Conservation (phyloP, 2,113 vertebrate species). For the Ciconia boyciana region DNA sequence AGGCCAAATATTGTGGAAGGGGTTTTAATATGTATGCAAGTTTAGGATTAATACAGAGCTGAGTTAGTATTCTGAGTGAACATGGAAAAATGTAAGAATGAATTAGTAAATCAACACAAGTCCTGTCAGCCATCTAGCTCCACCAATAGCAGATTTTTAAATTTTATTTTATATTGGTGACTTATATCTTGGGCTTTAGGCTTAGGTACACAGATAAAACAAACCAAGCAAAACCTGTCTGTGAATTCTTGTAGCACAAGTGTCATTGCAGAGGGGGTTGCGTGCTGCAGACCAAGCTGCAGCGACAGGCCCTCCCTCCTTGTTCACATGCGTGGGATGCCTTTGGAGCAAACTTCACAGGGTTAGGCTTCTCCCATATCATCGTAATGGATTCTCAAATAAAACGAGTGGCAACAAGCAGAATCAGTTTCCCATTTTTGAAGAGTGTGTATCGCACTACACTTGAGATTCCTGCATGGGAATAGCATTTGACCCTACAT, state of each 20-base stretch:
- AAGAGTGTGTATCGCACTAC: rapidly evolving
- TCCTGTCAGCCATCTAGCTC: neutral
- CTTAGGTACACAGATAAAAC: neutral
- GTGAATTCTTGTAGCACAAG: neutral
- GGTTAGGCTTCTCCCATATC: neutral
- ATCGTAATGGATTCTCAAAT: neutral
- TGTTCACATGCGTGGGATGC: neutral
- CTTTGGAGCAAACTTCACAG: neutral
- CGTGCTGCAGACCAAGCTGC: neutral
- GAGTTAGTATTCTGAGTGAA: neutral
- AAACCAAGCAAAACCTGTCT: neutral
- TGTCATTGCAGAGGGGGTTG: neutral
- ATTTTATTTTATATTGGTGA: neutral
- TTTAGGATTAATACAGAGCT: neutral
- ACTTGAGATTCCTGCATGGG: neutral
- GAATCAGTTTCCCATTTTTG: neutral
- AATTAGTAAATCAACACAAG: neutral
- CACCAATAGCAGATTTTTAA: neutral
- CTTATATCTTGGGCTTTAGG: neutral
- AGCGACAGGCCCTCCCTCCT: neutral
- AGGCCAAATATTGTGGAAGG: neutral
- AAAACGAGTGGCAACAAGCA: neutral
- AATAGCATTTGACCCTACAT: neutral
- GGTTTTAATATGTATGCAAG: neutral
- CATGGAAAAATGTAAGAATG: neutral